Percentiles rank a stretch among this genome's conserved stretches.
Conservation (phyloP, 2,113 vertebrate species). For the Candoia aspera region DNA sequence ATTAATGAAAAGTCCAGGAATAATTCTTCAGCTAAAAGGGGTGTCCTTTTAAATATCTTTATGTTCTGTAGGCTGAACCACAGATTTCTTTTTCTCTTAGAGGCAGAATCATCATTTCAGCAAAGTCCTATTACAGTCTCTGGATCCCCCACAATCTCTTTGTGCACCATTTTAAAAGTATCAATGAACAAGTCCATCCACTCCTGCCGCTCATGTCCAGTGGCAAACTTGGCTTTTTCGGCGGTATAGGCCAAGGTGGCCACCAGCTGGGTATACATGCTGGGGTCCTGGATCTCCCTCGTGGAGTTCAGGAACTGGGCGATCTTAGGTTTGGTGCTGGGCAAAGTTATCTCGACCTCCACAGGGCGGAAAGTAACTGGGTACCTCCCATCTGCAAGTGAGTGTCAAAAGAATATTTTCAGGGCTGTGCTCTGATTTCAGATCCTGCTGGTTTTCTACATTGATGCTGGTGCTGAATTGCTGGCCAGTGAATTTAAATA, state of each 20-base stretch:
- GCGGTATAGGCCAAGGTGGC: constrained; percentile 96
- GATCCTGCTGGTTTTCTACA: constrained; percentile 15
- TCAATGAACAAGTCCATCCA: constrained; percentile 97
- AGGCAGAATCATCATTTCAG: constrained; percentile 60
- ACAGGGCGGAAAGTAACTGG: constrained; percentile 83
- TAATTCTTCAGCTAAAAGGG: neutral
- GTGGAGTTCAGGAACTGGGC: constrained; percentile 85
- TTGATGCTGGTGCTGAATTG: neutral
- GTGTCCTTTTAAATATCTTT: neutral
- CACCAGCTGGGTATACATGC: constrained; percentile 85
- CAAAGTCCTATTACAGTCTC: constrained; percentile 84
- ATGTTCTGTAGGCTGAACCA: constrained; percentile 7
- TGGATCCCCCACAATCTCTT: constrained; percentile 90
- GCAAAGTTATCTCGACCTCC: constrained; percentile 83
- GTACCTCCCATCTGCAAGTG: constrained; percentile 92
- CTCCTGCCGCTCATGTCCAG: constrained; percentile 86
- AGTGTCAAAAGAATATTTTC: constrained; percentile 91
- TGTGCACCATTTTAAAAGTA: constrained; percentile 95
- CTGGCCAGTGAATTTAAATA: neutral
- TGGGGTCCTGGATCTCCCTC: constrained; percentile 80
- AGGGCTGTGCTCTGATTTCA: constrained; percentile 64
- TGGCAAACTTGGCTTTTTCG: constrained; percentile 93
- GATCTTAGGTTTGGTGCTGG: constrained; percentile 87
- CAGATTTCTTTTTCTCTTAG: fast-evolving
- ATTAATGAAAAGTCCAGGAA: neutral